Base-by-base conservation (phyloP, 2,797 vertebrate species). In the Otus scops region DNA sequence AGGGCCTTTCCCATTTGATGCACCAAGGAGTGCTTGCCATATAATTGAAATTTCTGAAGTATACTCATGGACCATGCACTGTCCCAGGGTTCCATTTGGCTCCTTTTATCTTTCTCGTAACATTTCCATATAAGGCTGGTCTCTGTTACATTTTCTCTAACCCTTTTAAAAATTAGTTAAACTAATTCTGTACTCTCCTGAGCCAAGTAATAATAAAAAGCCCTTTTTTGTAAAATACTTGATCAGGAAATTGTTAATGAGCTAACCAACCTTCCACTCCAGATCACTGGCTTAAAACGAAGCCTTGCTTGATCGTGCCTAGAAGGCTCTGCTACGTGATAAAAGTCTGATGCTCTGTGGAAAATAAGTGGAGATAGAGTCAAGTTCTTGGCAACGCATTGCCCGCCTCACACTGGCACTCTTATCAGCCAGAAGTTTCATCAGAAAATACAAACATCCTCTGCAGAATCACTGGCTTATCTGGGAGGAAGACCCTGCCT, bases 391-490 rank as follows among this genome's bases (percentile, higher is more conserved):
- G 92, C 89, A 91, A 89, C 39, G 39, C 34, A 38, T 10, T 76
- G 50, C 75, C 93, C 20, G 0, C 69, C 91, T 95, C 75, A 59
- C 27, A 36, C 61, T 92, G 88, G 90, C 71, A 85, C 75, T 59
- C 71, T 92, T 95, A 91, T 89, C 86, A 80, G 81, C 56, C 81
- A 82, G 57, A 74, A 81, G 20, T 68, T 94, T 73, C 80, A 92
- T 48, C 64, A 91, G 69, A 97, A 97, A 92, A 92, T 16, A 95
- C 86, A 94, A 85, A 94, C 83, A 92, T 87, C 90, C 86, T 94
- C 71, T 68, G 57, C 78, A 92, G 83, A 92, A 83, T 64, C 68
- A 61, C 53, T 64, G 68, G 23, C 53, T 95, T 93, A 87, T 92
- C 90, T 70, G 70, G 36, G 67, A 94, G 68, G 80, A 95, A 95